These are phyloP conservation scores for Subacronicta megacephala DNA, from an alignment of 2,888 invertebrate genomes.

Conservation along the genomic window DNA sequence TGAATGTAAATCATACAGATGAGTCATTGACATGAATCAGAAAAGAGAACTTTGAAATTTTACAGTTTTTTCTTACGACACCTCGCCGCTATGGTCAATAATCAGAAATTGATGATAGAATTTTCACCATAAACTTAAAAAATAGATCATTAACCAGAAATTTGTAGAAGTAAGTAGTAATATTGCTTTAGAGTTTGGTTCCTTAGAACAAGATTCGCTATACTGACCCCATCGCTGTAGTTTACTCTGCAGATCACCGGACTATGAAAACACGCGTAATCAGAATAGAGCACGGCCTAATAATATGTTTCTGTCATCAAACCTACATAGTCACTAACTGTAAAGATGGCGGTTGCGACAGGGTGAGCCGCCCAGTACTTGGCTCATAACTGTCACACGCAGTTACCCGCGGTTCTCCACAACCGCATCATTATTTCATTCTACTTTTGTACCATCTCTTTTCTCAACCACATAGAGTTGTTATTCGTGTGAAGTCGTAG, in stretches of 20 bases:
- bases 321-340: conserved; percentile 51
- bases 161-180: too few relatives aligned
- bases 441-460: not conserved
- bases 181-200: too few relatives aligned
- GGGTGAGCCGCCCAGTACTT: conserved; percentile 27
- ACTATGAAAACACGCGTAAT: not conserved
- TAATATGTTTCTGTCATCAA: conserved; percentile 26
- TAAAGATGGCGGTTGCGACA: conserved; percentile 50
- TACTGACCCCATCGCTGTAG: too few relatives aligned
- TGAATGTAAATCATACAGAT: too few relatives aligned
- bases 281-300: not conserved
- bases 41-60: too few relatives aligned
- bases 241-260: not conserved
- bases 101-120: too few relatives aligned
- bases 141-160: too few relatives aligned
- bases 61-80: too few relatives aligned
- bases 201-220: too few relatives aligned
- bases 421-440: conserved; percentile 36
- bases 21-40: too few relatives aligned
- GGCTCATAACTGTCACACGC: conserved; percentile 48
- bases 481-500: conserved; percentile 15
- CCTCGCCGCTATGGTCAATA: too few relatives aligned
- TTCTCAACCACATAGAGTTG: conserved; percentile 13
- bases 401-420: conserved; percentile 28
- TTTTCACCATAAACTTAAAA: too few relatives aligned